Evolutionary conservation across 2,888 invertebrate species (phyloP).

Genomic region (Tanypteryx hageni): DNA sequence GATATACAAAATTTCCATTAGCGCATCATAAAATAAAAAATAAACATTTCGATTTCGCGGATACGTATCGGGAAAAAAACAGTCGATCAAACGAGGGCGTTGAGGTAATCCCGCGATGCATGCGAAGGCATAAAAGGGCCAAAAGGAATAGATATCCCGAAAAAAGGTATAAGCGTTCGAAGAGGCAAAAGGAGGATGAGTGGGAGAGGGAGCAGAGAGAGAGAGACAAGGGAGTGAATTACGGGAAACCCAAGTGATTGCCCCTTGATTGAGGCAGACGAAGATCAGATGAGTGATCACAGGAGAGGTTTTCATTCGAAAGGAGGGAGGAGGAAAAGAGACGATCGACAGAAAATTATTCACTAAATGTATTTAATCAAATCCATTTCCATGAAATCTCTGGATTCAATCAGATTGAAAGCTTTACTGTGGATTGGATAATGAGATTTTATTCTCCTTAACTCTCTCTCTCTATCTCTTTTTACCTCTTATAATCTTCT

Average conservation of each 20-base stretch:
- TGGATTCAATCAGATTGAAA: conserved; percentile 51
- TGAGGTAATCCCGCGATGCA: no score
- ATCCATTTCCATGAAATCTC: not conserved
- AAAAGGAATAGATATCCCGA: no score
- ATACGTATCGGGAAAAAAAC: not conserved
- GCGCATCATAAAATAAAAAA: not conserved
- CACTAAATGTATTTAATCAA: conserved; percentile 43
- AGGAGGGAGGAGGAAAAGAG: not conserved
- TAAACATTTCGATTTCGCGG: not conserved
- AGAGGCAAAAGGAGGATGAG: not conserved
- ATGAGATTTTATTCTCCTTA: not conserved
- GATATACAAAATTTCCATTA: not conserved
- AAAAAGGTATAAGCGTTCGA: not conserved
- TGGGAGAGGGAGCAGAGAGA: not conserved
- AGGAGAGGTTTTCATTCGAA: not conserved
- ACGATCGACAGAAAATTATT: not conserved
- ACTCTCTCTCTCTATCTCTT: not conserved
- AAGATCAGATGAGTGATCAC: conserved; percentile 48
- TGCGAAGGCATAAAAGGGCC: no score
- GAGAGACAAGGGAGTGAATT: conserved; percentile 54
- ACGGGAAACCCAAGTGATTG: conserved; percentile 37
- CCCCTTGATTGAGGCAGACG: conserved; percentile 38
- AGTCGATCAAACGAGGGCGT: not conserved
- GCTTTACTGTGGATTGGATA: not conserved
- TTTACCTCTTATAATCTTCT: not conserved